Conservation (phyloP, 2,888 invertebrate species). For the Stramonita haemastoma region DNA sequence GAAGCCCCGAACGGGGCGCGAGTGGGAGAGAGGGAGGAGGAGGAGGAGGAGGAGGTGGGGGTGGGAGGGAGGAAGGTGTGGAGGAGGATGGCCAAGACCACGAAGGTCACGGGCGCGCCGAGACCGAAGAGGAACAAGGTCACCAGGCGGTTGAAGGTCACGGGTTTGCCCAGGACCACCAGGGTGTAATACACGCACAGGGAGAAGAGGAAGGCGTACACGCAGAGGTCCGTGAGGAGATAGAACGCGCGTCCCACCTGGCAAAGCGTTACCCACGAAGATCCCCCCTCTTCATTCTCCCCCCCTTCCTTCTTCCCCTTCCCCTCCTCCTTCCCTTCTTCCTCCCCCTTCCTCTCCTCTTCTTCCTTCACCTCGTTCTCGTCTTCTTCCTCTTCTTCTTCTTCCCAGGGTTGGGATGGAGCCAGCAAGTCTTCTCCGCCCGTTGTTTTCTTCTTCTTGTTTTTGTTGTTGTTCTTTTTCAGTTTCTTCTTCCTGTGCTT, state of each 20-base stretch:
- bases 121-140: slow-evolving; percentile 25
- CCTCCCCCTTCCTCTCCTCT: neutral
- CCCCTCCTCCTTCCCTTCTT: neutral
- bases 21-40: slow-evolving; percentile 27
- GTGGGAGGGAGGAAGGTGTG: slow-evolving; percentile 32
- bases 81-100: slow-evolving; percentile 34
- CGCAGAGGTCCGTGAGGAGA: slow-evolving; percentile 22
- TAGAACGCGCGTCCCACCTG: slow-evolving; percentile 36
- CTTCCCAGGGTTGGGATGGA: neutral
- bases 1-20: slow-evolving; percentile 1
- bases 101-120: slow-evolving; percentile 14
- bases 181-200: slow-evolving; percentile 34
- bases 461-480: too few relatives aligned
- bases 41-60: slow-evolving; percentile 9
- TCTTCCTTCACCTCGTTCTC: neutral
- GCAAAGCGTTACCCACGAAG: slow-evolving; percentile 35
- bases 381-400: neutral
- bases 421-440: neutral
- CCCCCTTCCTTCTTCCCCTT: too few relatives aligned
- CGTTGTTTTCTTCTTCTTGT: neutral
- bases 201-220: slow-evolving; percentile 28
- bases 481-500: too few relatives aligned
- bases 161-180: slow-evolving; percentile 21
- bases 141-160: slow-evolving; percentile 33
- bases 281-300: neutral